Percentiles rank a stretch among this genome's conserved stretches.
phyloP scores from a whole-genome alignment of 2,113 vertebrate genomes.

The Syngnathus floridae region DNA sequence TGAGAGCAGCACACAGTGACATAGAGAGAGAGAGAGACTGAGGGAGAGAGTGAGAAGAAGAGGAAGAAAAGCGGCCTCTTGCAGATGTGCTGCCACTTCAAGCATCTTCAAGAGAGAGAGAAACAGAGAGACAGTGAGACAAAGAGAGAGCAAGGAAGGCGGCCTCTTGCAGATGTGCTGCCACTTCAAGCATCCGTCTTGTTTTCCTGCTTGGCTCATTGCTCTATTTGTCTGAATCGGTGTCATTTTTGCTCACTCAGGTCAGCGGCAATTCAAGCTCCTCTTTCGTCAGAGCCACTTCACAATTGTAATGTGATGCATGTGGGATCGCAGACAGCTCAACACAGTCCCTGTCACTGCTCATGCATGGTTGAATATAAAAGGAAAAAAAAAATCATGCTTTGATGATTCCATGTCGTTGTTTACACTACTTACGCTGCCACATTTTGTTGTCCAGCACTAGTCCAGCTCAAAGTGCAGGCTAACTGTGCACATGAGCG shows the following conservation, averaged over 20 bases:
- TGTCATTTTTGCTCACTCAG: conserved; percentile 72
- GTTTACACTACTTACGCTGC: conserved; percentile 21
- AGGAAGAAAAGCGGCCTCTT: too few relatives aligned
- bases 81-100: too few relatives aligned
- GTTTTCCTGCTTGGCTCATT: conserved; percentile 58
- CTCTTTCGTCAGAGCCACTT: conserved; percentile 67
- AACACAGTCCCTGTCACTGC: conserved; percentile 67
- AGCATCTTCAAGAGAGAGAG: too few relatives aligned
- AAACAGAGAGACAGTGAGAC: conserved; percentile 1
- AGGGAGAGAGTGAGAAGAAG: too few relatives aligned
- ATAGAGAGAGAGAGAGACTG: background rate
- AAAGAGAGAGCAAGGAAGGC: conserved; percentile 3
- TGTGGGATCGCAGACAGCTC: conserved; percentile 66
- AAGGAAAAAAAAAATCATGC: conserved; percentile 41
- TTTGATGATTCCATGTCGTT: conserved; percentile 33
- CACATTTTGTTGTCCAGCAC: too few relatives aligned
- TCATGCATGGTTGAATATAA: conserved; percentile 60
- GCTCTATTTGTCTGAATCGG: conserved; percentile 71
- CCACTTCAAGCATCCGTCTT: conserved; percentile 64
- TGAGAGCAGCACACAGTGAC: conserved; percentile 12
- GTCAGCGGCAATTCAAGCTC: conserved; percentile 71
- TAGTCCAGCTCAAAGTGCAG: too few relatives aligned
- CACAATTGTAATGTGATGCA: conserved; percentile 69
- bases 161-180: conserved; percentile 55
- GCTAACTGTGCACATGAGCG: too few relatives aligned